Evolutionary conservation across 2,888 invertebrate species (phyloP), one percentile per base, ranked within the genome.

Genomic region (Drosophila infuscata): DNA sequence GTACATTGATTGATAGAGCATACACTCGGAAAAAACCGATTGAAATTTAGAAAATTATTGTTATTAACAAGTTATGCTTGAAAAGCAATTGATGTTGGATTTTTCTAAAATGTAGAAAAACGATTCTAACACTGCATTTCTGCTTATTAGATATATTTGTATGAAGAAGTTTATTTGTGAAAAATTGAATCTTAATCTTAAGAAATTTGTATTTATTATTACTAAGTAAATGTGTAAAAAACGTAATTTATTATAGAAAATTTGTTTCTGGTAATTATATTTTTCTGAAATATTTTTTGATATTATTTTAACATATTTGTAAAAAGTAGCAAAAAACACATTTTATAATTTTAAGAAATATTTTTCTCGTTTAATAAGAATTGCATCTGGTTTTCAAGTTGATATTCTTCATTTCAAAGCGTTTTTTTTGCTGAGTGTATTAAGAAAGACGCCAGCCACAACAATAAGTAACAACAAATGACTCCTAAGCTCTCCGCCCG

Each of bases 391-490:
- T 46, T 25, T 15, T 15, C 20, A 46, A 7, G 46, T 4, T 15
- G 15, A 15, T 4, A 25, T 46, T 15, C 2, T 4, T 2, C 20
- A 46, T 25, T 46, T 46, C 2, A 8, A 15, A 7, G 3, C 20
- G 8, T 46, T 25, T 7, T 12, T 25, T 46, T 46, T 8, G 3
- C 2, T 8, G 48, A 11, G 68, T 20, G 51, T 33, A n/a, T 12
- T 25, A 54, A 53, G 30, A 59, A 38, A 35, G 8, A 48, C 48
- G 7, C 25, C 12, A 48, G 52, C 32, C 62, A 38, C 43, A 57
- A 46, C 2, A 15, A 46, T 46, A 46, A 53, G 33, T 60, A 51
- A 59, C 51, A 52, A 53, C 41, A 69, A 63, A 38, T 33, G 49
- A 54, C 35, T 60, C 51, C 25, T 33, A 29, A 51, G 29, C 30